Base-by-base conservation (phyloP, 2,888 invertebrate genomes). In the Dynastes tityus region DNA sequence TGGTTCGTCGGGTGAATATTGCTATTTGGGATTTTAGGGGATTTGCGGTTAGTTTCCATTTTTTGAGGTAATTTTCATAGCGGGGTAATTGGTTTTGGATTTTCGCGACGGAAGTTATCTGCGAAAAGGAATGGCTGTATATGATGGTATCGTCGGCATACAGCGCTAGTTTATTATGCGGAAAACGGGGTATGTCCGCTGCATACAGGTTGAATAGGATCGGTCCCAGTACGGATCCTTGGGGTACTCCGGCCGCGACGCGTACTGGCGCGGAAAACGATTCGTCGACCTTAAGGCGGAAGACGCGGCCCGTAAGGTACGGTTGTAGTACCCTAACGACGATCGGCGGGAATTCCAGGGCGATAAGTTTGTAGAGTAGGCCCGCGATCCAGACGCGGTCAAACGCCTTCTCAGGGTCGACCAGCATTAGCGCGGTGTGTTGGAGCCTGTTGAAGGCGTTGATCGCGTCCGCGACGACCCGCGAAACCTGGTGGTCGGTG, bases 181-280 rank as follows among this genome's bases (percentile, higher is more conserved):
- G 16, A 16, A 16, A 16, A 0, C 16, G 16, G 16, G 16, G 16
- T 16, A 16, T 16, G 0, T 16, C 16, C 16, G 16, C 16, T 16
- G 16, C 16, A 16, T 16, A 16, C 16, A 16, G 16, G 16, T 16
- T 16, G 16, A 16, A 16, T 16, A 16, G 16, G 0, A 77, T 67
- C 9, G 85, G 84, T 9, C 80, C 79, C 51, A 85, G 80, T 27
- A 84, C 51, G 5, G 81, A 78, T 22, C 83, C 83, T 80, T 85
- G 84, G 1, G 86, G 84, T 0, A 86, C 85, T 73, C 86, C 85
- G 1, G 85, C 84, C 11, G 58, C 49, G 40, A 83, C 80, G 9
- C 65, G 32, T 22, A 78, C 67, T 11, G 32, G 67, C 0, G 71
- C 29, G 0, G 83, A 84, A 4, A 64, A 22, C 1, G 63, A 63